phyloP scores from a whole-genome alignment of 2,888 invertebrate genomes.

The Latrodectus elegans region DNA sequence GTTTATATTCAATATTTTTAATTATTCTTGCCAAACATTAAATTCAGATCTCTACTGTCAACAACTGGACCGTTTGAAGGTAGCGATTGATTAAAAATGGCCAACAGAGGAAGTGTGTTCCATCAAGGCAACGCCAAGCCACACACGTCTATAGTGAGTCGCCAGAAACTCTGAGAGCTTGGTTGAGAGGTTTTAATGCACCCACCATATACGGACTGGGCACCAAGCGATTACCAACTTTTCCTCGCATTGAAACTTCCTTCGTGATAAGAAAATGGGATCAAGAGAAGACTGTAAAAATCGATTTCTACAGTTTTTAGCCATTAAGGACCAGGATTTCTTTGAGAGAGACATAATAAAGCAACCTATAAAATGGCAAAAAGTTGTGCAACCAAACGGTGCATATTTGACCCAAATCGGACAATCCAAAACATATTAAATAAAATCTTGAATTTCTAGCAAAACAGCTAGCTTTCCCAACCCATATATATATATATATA shows the following conservation, averaged over 20 bases:
- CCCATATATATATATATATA: too few species aligned
- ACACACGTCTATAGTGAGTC: conserved; percentile 10
- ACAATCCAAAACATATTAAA: neutral
- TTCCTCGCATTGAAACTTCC: neutral
- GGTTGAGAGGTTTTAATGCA: neutral
- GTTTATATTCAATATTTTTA: too few species aligned
- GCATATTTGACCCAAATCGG: neutral
- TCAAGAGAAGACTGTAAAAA: neutral
- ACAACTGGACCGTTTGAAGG: neutral
- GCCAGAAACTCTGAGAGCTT: neutral
- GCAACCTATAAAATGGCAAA: neutral
- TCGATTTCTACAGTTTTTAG: neutral
- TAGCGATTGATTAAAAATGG: conserved; percentile 3
- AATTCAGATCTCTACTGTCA: neutral
- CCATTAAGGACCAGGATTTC: neutral
- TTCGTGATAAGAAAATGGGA: neutral
- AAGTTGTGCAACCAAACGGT: neutral
- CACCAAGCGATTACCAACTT: neutral
- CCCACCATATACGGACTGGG: neutral
- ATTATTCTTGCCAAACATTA: neutral
- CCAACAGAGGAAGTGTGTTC: neutral
- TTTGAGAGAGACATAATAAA: neutral
- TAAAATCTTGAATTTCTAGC: neutral
- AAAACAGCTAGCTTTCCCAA: too few species aligned
- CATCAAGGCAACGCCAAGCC: neutral